These are phyloP conservation scores for Microtus montanus DNA, from an alignment of 2,113 vertebrate species.

Conservation along the genomic window DNA sequence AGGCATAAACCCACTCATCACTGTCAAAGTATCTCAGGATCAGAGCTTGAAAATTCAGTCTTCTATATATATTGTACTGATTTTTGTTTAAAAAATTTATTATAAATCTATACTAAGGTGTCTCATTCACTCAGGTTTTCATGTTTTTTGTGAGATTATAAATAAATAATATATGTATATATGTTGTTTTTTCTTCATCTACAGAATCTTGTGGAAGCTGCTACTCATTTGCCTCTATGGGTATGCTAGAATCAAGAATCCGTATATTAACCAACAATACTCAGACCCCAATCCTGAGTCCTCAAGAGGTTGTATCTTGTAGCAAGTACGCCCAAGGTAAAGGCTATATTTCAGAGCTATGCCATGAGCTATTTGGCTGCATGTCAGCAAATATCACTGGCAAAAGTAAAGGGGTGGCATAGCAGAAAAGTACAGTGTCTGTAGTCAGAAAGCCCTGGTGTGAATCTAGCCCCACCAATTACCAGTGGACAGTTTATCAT, in stretches of 20 bases:
- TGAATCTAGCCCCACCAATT: neutral
- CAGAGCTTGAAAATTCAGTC: neutral
- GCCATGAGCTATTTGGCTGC: neutral
- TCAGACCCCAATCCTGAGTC: slow-evolving; percentile 90
- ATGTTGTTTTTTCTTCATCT: neutral
- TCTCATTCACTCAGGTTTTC: neutral
- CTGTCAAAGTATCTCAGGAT: slow-evolving; percentile 28
- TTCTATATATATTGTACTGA: neutral
- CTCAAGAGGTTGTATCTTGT: slow-evolving; percentile 96
- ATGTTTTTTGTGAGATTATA: neutral
- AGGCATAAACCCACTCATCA: neutral
- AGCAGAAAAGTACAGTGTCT: neutral
- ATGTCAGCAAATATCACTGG: neutral
- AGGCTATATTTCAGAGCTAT: neutral
- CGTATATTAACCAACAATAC: slow-evolving; percentile 94
- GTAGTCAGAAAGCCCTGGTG: neutral
- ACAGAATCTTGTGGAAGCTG: slow-evolving; percentile 94
- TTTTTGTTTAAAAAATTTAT: neutral
- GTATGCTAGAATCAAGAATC: slow-evolving; percentile 95
- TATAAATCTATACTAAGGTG: neutral
- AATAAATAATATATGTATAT: neutral
- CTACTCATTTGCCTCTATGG: slow-evolving; percentile 95
- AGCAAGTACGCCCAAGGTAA: slow-evolving; percentile 96
- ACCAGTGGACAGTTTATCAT: neutral
- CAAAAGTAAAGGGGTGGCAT: neutral